These are phyloP conservation scores for Phytoseiulus persimilis DNA, from an alignment of 2,888 invertebrate genomes.

Conservation along the genomic window DNA sequence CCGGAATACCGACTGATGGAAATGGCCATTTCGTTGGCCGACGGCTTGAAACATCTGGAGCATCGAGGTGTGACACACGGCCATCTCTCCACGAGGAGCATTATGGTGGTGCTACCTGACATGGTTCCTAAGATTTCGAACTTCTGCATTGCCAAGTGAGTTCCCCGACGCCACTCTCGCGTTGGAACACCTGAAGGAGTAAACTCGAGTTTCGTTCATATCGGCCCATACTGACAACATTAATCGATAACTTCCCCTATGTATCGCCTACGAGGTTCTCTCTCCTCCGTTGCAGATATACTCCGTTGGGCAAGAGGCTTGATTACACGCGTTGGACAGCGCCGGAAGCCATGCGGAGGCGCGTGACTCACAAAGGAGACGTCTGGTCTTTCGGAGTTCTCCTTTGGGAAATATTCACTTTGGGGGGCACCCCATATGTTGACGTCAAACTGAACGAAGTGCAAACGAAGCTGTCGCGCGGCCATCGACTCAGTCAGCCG, in stretches of 20 bases:
- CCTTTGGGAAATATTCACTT: slow-evolving; percentile 70
- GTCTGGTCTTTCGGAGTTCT: slow-evolving; percentile 75
- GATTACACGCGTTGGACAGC: slow-evolving; percentile 72
- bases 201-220: too few species aligned
- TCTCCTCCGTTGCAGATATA: not conserved
- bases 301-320: slow-evolving; percentile 51
- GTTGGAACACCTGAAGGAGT: too few species aligned
- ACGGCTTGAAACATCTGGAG: slow-evolving; percentile 64
- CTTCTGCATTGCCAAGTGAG: slow-evolving; percentile 27
- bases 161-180: not conserved
- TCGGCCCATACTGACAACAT: too few species aligned
- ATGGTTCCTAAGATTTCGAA: slow-evolving; percentile 16
- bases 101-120: slow-evolving; percentile 28
- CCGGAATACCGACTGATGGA: slow-evolving; percentile 59
- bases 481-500: slow-evolving; percentile 65
- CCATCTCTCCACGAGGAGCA: slow-evolving; percentile 12
- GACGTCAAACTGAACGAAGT: slow-evolving; percentile 63
- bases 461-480: slow-evolving; percentile 60
- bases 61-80: slow-evolving; percentile 50
- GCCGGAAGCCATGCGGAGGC: slow-evolving; percentile 63
- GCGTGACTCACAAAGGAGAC: slow-evolving; percentile 64
- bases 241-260: too few species aligned
- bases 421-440: slow-evolving; percentile 70
- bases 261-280: too few species aligned
- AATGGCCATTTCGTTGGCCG: slow-evolving; percentile 61